Evolutionary conservation across 2,888 invertebrate species (phyloP).

Genomic region (Drosophila demipolita): DNA sequence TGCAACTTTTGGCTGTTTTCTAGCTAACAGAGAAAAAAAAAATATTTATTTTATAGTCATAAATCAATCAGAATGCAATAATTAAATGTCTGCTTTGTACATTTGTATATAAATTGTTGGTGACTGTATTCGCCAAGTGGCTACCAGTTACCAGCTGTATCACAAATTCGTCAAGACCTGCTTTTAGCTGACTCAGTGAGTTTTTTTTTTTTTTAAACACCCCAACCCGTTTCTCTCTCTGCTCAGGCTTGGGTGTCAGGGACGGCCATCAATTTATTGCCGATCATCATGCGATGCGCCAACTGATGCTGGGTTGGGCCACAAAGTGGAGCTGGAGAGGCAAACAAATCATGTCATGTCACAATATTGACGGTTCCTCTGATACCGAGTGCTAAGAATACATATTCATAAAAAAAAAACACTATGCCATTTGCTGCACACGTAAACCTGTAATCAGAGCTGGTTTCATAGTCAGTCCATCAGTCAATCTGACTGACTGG

Average conservation of each 20-base stretch:
- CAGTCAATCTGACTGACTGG: background rate
- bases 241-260: constrained; percentile 27
- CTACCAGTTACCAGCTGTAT: constrained; percentile 11
- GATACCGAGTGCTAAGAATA: constrained; percentile 61
- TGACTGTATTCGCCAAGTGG: constrained; percentile 38
- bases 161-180: constrained; percentile 51
- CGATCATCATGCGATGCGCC: constrained; percentile 76
- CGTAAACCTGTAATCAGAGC: constrained; percentile 52
- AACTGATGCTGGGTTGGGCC: constrained; percentile 33
- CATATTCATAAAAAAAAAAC: constrained; percentile 4
- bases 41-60: constrained; percentile 34
- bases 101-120: constrained; percentile 16
- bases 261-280: constrained; percentile 72
- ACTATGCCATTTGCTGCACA: constrained; percentile 15
- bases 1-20: constrained; percentile 32
- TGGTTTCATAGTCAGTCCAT: constrained; percentile 2
- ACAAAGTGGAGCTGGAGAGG: constrained; percentile 23
- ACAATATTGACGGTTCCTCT: constrained; percentile 71
- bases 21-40: constrained; percentile 14
- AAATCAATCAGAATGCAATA: constrained; percentile 64
- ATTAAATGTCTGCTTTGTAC: constrained; percentile 54
- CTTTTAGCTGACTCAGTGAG: constrained; percentile 76
- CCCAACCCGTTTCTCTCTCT: background rate
- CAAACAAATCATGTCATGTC: constrained; percentile 74
- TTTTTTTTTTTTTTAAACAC: constrained; percentile 19